Evolutionary conservation across 2,888 invertebrate genomes (phyloP), one percentile per base, ranked within the genome.

Genomic region (Tigriopus californicus): DNA sequence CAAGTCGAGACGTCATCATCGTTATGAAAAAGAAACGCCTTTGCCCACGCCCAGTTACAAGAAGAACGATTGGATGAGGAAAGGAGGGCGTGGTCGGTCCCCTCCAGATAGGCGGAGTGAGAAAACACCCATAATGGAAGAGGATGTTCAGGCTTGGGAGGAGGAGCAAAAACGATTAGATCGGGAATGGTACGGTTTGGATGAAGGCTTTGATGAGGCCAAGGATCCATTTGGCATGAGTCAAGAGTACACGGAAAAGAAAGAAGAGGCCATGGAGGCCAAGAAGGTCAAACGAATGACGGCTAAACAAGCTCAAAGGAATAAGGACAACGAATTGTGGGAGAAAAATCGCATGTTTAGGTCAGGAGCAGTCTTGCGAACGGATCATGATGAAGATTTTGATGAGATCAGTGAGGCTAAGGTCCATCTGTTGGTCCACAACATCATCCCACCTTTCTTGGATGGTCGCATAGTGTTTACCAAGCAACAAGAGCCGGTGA

Each of bases 401-500:
- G 95, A 97, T 67, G 97, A 98, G 72, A 92, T 94, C 70, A 87
- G 82, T 49, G 83, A 92, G 61, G 92, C 92, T 62, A 76, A 95
- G 48, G 95, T 98, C 0, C 95, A 98, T 74, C 75, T 98, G 18
- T 73, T 97, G 8, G 97, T 99, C 0, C 94, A 95, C 71, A 97
- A 99, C 69, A 91, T 97, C 61, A 89, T 98, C 8, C 98, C 98
- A 0, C 98, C 98, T 0, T 99, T 99, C 73, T 76, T 98, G 2
- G 98, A 99, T 71, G 98, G 98, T 0, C 78, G 98, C 60, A 97
- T 98, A 65, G 94, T 97, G 0, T 99, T 98, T 72, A 99, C 98
- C 0, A 98, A 97, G 68, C 97, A 98, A 70, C 92, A 92, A 0
- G 95, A 97, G 69, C 97, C 97, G 1, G 91, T 98, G n/a, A 83